Percentiles rank a stretch among this genome's conserved stretches.
phyloP scores from a whole-genome alignment of 64 coral and sea anemone genomes.

The Hydrozoanthus tunicans region DNA sequence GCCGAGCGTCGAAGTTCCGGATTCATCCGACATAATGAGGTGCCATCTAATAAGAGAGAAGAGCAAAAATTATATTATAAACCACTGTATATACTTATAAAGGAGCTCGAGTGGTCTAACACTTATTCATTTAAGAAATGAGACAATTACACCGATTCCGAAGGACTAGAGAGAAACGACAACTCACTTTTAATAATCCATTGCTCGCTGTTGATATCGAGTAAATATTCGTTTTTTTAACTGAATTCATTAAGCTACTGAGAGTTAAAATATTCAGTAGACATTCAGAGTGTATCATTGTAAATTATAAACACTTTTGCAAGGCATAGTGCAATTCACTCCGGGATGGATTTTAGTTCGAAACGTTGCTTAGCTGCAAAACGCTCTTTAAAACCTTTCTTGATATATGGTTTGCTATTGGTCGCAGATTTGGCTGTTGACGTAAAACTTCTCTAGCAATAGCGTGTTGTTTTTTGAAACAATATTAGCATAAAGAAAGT shows the following conservation, averaged over 20 bases:
- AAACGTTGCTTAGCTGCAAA: background rate
- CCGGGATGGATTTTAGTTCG: background rate
- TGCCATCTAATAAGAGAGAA: background rate
- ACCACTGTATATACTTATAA: background rate
- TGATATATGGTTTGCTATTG: background rate
- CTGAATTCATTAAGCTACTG: background rate
- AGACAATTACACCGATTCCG: background rate
- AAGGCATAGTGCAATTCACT: background rate
- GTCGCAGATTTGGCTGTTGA: background rate
- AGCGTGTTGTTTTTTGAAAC: background rate
- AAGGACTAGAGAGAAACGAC: background rate
- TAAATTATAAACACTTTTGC: background rate
- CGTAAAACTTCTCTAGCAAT: background rate
- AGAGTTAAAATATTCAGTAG: slow-evolving; percentile 5
- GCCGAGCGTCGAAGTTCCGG: background rate
- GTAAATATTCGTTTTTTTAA: background rate
- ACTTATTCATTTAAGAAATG: background rate
- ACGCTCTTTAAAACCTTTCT: background rate
- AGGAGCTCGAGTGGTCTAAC: background rate
- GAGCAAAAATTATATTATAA: background rate
- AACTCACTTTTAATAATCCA: background rate
- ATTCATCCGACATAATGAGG: background rate
- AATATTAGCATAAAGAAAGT: slow-evolving; percentile 2
- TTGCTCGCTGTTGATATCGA: background rate
- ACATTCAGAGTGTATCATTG: background rate